Percentiles rank a stretch among this genome's conserved stretches.
phyloP scores from a whole-genome alignment of 2,113 vertebrate genomes.

The Misgurnus mizolepis region DNA sequence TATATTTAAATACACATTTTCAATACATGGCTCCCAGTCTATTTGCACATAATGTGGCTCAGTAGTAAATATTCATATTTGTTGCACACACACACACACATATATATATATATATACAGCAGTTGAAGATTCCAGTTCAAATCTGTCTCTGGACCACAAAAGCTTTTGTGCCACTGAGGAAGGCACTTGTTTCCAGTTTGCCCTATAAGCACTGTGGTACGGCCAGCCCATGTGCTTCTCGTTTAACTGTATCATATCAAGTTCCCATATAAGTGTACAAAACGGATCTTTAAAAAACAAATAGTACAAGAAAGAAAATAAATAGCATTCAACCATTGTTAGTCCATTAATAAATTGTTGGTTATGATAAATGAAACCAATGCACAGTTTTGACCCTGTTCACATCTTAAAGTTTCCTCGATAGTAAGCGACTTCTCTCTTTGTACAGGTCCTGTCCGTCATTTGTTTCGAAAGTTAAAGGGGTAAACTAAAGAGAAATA shows the following conservation, averaged over 20 bases:
- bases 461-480: not conserved
- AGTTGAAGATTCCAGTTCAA: slow-evolving; percentile 4
- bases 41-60: slow-evolving; percentile 20
- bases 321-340: not conserved
- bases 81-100: not conserved
- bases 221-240: not conserved
- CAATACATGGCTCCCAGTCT: slow-evolving; percentile 15
- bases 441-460: not conserved
- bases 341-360: slow-evolving; percentile 7
- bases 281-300: not conserved
- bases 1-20: slow-evolving; percentile 22
- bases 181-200: slow-evolving; percentile 32
- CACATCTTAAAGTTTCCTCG: not conserved
- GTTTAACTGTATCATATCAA: not conserved
- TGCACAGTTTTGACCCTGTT: not conserved
- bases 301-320: not conserved
- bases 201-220: not conserved
- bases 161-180: slow-evolving; percentile 24
- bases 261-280: not conserved
- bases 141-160: not conserved
- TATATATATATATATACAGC: not conserved
- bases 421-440: not conserved
- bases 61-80: slow-evolving; percentile 3
- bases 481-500: not conserved
- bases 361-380: not conserved